A percentile compares a stretch with the other conserved stretches of the same genome.
Conservation (phyloP, 2,797 vertebrate genomes). For the Telmatherina bonti region DNA sequence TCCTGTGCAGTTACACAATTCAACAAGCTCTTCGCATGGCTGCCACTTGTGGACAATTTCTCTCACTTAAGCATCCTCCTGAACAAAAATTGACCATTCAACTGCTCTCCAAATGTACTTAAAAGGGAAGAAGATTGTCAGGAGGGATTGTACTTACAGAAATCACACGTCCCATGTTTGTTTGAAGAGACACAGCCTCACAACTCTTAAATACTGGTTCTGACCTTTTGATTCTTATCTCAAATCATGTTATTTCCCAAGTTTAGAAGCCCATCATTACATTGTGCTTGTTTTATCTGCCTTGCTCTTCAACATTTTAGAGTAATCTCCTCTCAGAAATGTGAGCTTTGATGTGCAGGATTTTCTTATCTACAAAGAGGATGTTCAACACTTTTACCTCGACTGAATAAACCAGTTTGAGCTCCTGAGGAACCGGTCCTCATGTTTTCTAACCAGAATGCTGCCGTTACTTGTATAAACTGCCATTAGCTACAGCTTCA, state of each 20-base stretch:
- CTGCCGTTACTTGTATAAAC: constrained; percentile 3
- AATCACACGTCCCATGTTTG: constrained; percentile 32
- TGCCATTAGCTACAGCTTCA: neutral
- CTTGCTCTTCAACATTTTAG: constrained; percentile 35
- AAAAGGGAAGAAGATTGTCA: constrained; percentile 6
- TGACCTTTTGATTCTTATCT: constrained; percentile 58
- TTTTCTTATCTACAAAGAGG: constrained; percentile 62
- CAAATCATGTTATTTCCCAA: constrained; percentile 43
- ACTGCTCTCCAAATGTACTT: neutral
- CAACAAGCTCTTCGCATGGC: neutral
- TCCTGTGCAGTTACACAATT: neutral
- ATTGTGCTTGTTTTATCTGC: constrained; percentile 46
- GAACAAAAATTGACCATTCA: neutral
- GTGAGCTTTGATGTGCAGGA: constrained; percentile 50
- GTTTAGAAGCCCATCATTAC: constrained; percentile 42
- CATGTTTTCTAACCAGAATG: constrained; percentile 29
- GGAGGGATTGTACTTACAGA: constrained; percentile 14
- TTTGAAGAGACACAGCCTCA: constrained; percentile 34
- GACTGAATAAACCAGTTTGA: constrained; percentile 59
- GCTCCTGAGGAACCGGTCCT: constrained; percentile 31
- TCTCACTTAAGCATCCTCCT: neutral
- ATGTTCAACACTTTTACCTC: constrained; percentile 39
- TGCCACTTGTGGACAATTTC: neutral
- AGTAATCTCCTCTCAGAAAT: constrained; percentile 26
- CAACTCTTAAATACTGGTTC: constrained; percentile 29